phyloP scores from a whole-genome alignment of 2,888 invertebrate species.

The Agrotis exclamationis region DNA sequence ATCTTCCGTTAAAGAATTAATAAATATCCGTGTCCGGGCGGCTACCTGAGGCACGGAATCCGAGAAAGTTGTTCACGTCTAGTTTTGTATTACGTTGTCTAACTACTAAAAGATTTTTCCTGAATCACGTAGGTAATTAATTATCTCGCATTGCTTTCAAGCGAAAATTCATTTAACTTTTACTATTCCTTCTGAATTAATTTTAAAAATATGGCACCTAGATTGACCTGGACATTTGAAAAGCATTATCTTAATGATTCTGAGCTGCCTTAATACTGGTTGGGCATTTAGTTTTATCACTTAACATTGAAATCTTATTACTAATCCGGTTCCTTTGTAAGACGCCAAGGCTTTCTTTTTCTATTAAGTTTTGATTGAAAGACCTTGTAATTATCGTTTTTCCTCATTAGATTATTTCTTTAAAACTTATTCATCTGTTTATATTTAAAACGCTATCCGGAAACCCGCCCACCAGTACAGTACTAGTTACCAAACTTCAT shows the following conservation, averaged over 20 bases:
- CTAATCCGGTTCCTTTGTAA: conserved; percentile 21
- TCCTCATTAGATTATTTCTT: conserved; percentile 12
- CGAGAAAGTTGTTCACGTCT: conserved; percentile 76
- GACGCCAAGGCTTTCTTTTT: conserved; percentile 40
- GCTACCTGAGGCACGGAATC: conserved; percentile 74
- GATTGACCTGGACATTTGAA: neutral
- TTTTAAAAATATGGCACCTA: neutral
- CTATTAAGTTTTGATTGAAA: conserved; percentile 24
- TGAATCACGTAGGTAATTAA: conserved; percentile 25
- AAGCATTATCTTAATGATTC: neutral
- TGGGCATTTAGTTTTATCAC: conserved; percentile 1
- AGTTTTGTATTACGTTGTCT: conserved; percentile 66
- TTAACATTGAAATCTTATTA: neutral
- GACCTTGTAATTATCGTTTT: conserved; percentile 17
- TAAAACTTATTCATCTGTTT: conserved; percentile 4
- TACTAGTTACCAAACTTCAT: neutral
- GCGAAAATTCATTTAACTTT: neutral
- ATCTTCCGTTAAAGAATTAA: conserved; percentile 62
- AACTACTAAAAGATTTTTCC: conserved; percentile 35
- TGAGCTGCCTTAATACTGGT: too few relatives aligned
- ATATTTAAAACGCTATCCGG: conserved; percentile 1
- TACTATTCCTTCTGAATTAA: neutral
- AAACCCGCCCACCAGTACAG: conserved; percentile 9
- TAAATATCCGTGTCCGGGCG: conserved; percentile 61
- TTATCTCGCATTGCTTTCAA: conserved; percentile 18